Base-by-base conservation (phyloP, 2,888 invertebrate genomes). In the Heliconius ethilla region DNA sequence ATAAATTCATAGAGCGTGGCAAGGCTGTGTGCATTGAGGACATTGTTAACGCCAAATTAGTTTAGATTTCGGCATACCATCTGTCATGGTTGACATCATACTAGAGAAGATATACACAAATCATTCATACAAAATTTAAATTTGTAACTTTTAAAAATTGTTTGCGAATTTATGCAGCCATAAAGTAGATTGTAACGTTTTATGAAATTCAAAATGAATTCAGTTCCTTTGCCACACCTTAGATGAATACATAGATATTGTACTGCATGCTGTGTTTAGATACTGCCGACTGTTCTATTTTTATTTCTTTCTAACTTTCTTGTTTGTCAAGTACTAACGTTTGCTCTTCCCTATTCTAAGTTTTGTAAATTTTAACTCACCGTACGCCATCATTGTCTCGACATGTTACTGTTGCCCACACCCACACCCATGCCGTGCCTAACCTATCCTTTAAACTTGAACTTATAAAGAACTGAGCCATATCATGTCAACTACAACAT, bases 21-120 rank as follows among this genome's bases (percentile, higher is more conserved):
- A 95, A 96, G 96, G 96, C 96, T 96, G 96, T 96, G 96, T 95
- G 95, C 95, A 95, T 95, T 94, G 94, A 95, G 95, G 95, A 95
- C 95, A 94, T 94, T 93, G 89, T 90, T 91, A 92, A 94, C 89
- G 94, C 93, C 92, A 92, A 90, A 88, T 89, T 94, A 94, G 93
- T 87, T 91, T 93, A 93, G 94, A 89, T 91, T 86, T 92, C 88
- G 88, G 92, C 91, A 89, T 91, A 89, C 87, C 92, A 92, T 92
- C 88, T 86, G 87, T 92, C 90, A 89, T 91, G 84, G 88, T 90
- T 89, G 85, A 91, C 89, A 91, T 92, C 94, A 94, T 92, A 89
- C 84, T 93, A 94, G 89, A 86, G 86, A 88, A 86, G 86, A 90
- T 79, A 81, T 87, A 93, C 94, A 93, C 92, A 84, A 89, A 90